Conservation (phyloP, 2,888 invertebrate genomes). For the Punctoribates punctum region DNA sequence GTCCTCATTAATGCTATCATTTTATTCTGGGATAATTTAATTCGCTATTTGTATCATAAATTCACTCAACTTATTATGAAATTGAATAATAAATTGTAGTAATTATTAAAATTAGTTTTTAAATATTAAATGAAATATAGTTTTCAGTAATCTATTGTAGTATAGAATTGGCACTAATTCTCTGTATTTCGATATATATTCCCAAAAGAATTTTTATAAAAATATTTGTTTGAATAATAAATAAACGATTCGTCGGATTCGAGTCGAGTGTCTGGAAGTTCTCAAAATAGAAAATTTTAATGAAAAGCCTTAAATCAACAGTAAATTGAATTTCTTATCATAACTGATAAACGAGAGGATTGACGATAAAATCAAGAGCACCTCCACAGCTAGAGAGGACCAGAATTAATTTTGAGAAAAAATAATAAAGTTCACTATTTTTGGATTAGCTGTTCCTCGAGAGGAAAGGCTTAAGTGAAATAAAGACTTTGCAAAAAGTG, state of each 20-base stretch:
- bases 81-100: no score
- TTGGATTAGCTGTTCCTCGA: background rate
- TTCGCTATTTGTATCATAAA: no score
- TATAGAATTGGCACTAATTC: background rate
- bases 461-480: background rate
- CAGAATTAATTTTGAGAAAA: background rate
- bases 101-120: no score
- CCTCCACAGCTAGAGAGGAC: background rate
- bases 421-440: background rate
- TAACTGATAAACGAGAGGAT: background rate
- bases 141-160: background rate
- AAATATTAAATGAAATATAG: no score
- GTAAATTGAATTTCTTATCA: background rate
- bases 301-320: constrained; percentile 15
- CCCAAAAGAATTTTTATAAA: background rate
- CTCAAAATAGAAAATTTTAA: background rate
- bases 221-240: background rate
- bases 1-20: no score
- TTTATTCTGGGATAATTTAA: no score
- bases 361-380: background rate
- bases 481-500: background rate
- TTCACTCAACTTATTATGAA: no score
- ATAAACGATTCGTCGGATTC: background rate
- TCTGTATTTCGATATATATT: background rate
- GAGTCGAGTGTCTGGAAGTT: background rate